Percentiles rank a stretch among this genome's conserved stretches.
phyloP scores from a whole-genome alignment of 2,888 invertebrate genomes.

The Drosophila peninsularis region DNA sequence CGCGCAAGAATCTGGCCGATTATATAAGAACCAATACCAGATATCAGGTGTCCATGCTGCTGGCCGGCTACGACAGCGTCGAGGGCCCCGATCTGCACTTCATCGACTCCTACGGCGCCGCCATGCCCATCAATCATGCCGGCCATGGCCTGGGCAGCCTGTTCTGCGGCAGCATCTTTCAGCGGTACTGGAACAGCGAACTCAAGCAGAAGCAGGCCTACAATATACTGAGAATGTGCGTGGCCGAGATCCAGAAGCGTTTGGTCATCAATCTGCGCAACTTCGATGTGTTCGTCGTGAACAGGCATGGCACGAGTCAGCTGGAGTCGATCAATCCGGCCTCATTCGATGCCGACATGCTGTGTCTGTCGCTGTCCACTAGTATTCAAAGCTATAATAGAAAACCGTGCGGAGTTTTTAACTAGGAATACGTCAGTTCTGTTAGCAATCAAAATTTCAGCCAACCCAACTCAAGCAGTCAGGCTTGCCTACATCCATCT shows the following conservation, averaged over 20 bases:
- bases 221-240: conserved; percentile 92
- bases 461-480: background rate
- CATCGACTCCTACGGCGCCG: conserved; percentile 97
- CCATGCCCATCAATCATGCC: conserved; percentile 93
- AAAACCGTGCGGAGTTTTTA: too few relatives aligned
- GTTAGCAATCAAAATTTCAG: background rate
- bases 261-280: conserved; percentile 95
- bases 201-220: conserved; percentile 92
- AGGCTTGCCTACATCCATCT: background rate
- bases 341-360: conserved; percentile 34
- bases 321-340: conserved; percentile 87
- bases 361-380: conserved; percentile 24
- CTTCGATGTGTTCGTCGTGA: conserved; percentile 94
- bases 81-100: conserved; percentile 94
- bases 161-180: conserved; percentile 96
- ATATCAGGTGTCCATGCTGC: conserved; percentile 77
- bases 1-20: conserved; percentile 95
- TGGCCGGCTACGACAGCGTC: conserved; percentile 89
- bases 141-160: conserved; percentile 97
- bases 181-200: conserved; percentile 92
- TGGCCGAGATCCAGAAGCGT: conserved; percentile 94
- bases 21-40: conserved; percentile 92
- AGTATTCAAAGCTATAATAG: conserved; percentile 4
- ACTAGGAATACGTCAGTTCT: too few relatives aligned
- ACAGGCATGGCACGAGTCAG: conserved; percentile 92